Base-by-base conservation (phyloP, 2,888 invertebrate genomes). In the Gari tellinella region DNA sequence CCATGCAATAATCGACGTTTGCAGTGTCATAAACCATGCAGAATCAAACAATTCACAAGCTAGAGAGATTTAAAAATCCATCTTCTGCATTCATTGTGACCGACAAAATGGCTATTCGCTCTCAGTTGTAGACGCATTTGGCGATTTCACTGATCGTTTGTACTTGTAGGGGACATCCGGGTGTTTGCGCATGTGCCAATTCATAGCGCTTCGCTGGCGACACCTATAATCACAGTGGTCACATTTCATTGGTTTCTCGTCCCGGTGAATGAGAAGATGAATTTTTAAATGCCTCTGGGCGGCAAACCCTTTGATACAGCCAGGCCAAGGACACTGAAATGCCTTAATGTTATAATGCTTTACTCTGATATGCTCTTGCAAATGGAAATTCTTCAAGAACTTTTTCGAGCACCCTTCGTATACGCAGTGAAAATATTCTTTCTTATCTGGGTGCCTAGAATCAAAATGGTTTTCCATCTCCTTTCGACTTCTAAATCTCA, bases 101-200 rank as follows among this genome's bases (percentile, higher is more conserved):
- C 31, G 31, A 31, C 31, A 31, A 4, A 7, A 41, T 17, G 52
- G 19, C 48, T 37, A 75, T 49, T 76, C 76, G 41, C 76, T 76
- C 49, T 76, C 76, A 2, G 70, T 49, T 15, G 64, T 58, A 1
- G 72, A 76, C 46, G 61, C 61, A 46, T 62, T 69, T 14, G 72
- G 72, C 8, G 72, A 66, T 31, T 72, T 70, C 23, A 46, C 52
- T 14, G 69, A 60, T 12, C 77, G 56, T 45, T 73, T 72, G 70
- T 85, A 83, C 23, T 82, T 82, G 37, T 79, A 81, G 1, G 86
- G 82, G 1, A 81, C 80, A 66, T 86, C 85, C 19, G 87, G 89
- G 60, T 88, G 89, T 77, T 88, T 89, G 49, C 86, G 75, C 83
- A 88, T 86, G 72, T 89, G 89, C 89, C 89, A 89, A 53, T 86